Evolutionary conservation across 2,797 vertebrate species (phyloP).

Genomic region (Sarcoramphus papa): DNA sequence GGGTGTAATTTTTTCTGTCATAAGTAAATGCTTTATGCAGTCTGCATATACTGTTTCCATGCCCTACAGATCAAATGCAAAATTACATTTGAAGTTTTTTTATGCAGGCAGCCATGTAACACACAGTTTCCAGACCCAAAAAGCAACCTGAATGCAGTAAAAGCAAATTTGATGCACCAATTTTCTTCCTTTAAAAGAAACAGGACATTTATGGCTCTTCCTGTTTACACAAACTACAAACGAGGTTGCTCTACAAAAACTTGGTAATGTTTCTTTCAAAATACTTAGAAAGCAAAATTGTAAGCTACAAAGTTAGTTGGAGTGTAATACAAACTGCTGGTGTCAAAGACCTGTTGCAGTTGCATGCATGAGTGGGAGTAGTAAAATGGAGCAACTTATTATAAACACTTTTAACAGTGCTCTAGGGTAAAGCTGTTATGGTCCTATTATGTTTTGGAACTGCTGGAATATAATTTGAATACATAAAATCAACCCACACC

Average conservation of each 20-base stretch:
- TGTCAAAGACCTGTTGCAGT: background rate
- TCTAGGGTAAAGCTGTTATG: slow-evolving; percentile 7
- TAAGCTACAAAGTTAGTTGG: background rate
- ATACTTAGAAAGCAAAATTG: background rate
- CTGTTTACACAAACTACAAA: background rate
- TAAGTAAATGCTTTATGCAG: background rate
- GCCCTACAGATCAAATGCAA: background rate
- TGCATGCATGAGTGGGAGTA: slow-evolving; percentile 10
- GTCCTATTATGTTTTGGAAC: background rate
- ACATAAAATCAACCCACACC: background rate
- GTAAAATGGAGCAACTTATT: slow-evolving; percentile 28
- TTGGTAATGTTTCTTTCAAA: background rate
- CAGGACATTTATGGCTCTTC: background rate
- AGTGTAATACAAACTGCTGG: background rate
- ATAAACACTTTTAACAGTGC: background rate
- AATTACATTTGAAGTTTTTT: background rate
- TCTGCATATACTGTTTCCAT: background rate
- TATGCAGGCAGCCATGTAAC: background rate
- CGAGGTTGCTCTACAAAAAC: background rate
- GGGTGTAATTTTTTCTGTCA: background rate
- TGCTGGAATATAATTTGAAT: slow-evolving; percentile 8
- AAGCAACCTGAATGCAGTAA: background rate
- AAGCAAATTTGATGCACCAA: background rate
- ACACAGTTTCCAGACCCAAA: background rate
- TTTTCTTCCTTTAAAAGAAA: background rate